Evolutionary conservation across 2,113 vertebrate species (phyloP).

Genomic region (Psammodynastes pulverulentus): DNA sequence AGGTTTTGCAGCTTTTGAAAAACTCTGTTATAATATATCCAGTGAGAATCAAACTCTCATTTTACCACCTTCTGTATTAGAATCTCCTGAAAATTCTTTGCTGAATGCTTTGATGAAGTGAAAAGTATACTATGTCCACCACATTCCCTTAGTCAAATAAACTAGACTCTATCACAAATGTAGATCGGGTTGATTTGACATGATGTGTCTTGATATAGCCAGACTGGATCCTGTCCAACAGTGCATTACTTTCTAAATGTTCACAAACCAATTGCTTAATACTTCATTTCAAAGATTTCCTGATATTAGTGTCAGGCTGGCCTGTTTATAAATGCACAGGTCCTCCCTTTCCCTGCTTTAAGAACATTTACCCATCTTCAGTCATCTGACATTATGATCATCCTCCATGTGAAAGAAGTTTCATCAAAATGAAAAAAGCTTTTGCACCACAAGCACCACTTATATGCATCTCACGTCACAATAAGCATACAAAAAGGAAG

Average conservation of each 20-base stretch:
- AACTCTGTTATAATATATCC: neutral
- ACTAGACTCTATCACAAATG: neutral
- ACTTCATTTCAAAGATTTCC: neutral
- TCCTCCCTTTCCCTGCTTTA: neutral
- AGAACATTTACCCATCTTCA: neutral
- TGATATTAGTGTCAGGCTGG: neutral
- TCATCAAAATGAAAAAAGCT: neutral
- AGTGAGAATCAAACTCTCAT: neutral
- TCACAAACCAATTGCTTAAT: neutral
- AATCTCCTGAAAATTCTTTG: neutral
- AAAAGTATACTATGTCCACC: neutral
- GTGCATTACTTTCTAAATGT: neutral
- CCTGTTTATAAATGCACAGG: neutral
- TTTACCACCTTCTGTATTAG: neutral
- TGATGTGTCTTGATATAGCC: neutral
- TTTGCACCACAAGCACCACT: neutral
- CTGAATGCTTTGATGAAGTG: neutral
- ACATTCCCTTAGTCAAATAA: neutral
- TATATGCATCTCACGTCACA: neutral
- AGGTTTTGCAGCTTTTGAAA: neutral
- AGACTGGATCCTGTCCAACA: neutral
- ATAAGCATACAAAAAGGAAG: neutral
- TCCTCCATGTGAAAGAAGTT: neutral
- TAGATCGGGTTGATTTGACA: neutral
- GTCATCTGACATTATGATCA: neutral